phyloP scores from a whole-genome alignment of 1,140 invertebrate species.

The Papilio aristodemus region DNA sequence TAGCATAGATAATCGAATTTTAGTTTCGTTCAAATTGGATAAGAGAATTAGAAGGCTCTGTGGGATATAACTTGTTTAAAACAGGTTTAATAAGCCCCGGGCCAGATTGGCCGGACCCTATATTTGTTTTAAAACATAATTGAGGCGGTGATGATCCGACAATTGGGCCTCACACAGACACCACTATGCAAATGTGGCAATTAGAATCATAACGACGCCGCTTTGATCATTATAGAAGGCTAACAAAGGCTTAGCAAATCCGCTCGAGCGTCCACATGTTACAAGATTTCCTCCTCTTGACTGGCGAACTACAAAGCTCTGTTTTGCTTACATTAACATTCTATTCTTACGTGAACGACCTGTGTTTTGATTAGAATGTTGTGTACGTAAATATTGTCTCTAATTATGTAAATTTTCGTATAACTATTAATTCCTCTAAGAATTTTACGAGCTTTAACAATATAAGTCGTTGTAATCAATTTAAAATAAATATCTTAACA shows the following conservation, averaged over 20 bases:
- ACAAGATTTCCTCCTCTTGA: conserved; percentile 53
- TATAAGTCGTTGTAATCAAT: no score
- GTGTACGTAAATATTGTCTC: background rate
- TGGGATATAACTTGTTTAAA: conserved; percentile 45
- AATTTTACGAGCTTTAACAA: no score
- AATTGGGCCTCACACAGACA: conserved; percentile 59
- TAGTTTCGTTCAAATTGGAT: conserved; percentile 27
- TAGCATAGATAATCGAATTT: conserved; percentile 30
- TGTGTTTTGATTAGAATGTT: conserved; percentile 1
- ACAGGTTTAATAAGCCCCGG: conserved; percentile 51
- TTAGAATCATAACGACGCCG: conserved; percentile 59
- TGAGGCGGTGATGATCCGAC: conserved; percentile 53
- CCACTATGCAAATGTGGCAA: conserved; percentile 66
- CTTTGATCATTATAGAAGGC: conserved; percentile 46
- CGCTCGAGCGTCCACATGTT: conserved; percentile 50
- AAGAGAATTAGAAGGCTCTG: conserved; percentile 38
- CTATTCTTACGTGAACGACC: conserved; percentile 3
- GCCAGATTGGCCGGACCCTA: conserved; percentile 46
- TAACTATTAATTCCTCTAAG: no score
- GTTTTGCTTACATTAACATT: conserved; percentile 24
- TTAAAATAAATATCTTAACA: no score
- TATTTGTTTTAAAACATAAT: conserved; percentile 71
- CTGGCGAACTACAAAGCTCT: conserved; percentile 38
- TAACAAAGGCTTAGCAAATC: conserved; percentile 53
- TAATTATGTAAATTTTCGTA: background rate